Percentiles rank a stretch among this genome's conserved stretches.
Conservation (phyloP, 2,113 vertebrate genomes). For the Grammomys surdaster region DNA sequence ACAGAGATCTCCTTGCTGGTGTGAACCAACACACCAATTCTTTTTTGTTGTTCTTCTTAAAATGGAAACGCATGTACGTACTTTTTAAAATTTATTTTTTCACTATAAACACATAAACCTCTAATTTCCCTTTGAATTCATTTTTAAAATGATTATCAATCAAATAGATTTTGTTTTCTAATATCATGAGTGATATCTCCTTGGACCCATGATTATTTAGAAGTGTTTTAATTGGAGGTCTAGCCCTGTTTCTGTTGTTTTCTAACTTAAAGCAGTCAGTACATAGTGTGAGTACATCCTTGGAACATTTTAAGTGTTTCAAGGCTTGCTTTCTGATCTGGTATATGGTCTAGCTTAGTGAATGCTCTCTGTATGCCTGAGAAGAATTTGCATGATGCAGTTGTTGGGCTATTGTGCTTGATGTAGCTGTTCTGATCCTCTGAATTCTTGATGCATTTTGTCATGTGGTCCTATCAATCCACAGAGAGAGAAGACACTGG, state of each 20-base stretch:
- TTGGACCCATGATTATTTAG: background rate
- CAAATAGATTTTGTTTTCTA: slow-evolving; percentile 33
- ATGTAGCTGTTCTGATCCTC: background rate
- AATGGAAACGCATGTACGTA: slow-evolving; percentile 13
- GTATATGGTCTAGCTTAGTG: background rate
- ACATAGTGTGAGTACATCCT: background rate
- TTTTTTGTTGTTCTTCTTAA: background rate
- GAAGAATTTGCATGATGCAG: background rate
- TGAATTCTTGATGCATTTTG: slow-evolving; percentile 16
- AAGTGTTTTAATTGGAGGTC: background rate
- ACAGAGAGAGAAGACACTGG: background rate
- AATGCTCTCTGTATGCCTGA: background rate
- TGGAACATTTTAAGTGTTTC: background rate
- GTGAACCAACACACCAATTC: background rate
- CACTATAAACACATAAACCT: slow-evolving; percentile 1
- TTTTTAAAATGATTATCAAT: background rate
- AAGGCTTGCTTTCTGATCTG: background rate
- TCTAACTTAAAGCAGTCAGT: background rate
- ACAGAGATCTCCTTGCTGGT: background rate
- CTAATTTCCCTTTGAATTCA: background rate
- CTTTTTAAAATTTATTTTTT: slow-evolving; percentile 43
- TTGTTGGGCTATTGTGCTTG: background rate
- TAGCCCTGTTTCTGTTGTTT: slow-evolving; percentile 18
- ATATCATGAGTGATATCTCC: slow-evolving; percentile 14
- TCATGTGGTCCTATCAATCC: background rate